Percentiles rank a stretch among this genome's conserved stretches.
Conservation (phyloP, 2,113 vertebrate species). For the Takifugu bimaculatus region DNA sequence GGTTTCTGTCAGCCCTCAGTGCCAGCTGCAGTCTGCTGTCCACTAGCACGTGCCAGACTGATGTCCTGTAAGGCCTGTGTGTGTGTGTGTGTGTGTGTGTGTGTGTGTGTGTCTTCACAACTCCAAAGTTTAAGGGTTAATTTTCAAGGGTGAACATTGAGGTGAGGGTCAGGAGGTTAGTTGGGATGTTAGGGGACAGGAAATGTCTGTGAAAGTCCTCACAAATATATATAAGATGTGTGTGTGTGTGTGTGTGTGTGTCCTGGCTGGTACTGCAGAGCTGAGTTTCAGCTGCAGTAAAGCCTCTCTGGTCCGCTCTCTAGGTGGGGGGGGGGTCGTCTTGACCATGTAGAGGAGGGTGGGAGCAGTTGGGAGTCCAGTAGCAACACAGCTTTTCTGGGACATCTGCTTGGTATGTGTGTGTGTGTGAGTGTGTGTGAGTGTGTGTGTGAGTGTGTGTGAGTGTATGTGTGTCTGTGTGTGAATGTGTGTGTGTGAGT, state of each 20-base stretch:
- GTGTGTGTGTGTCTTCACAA: not conserved
- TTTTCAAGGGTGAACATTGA: too few species aligned
- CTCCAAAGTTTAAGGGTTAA: too few species aligned
- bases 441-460: not conserved
- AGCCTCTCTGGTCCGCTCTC: not conserved
- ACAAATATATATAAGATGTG: not conserved
- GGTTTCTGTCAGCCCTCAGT: slow-evolving; percentile 29
- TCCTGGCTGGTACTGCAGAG: slow-evolving; percentile 30
- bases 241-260: slow-evolving; percentile 14
- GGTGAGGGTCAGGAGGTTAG: too few species aligned
- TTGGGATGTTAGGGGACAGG: too few species aligned
- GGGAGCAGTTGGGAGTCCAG: slow-evolving; percentile 4
- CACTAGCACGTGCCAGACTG: not conserved
- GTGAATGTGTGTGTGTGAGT: slow-evolving; percentile 1
- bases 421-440: not conserved
- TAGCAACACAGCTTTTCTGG: slow-evolving; percentile 21
- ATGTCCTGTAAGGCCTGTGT: not conserved
- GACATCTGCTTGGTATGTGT: slow-evolving; percentile 28
- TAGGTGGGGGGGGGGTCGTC: slow-evolving; percentile 4
- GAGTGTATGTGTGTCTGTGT: not conserved
- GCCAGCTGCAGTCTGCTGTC: not conserved
- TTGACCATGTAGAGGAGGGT: slow-evolving; percentile 12
- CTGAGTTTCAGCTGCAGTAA: slow-evolving; percentile 30
- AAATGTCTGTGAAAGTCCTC: too few species aligned
- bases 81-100: slow-evolving; percentile 24